These are phyloP conservation scores for Ophion slaviceki DNA, from an alignment of 2,888 invertebrate genomes.

Conservation along the genomic window DNA sequence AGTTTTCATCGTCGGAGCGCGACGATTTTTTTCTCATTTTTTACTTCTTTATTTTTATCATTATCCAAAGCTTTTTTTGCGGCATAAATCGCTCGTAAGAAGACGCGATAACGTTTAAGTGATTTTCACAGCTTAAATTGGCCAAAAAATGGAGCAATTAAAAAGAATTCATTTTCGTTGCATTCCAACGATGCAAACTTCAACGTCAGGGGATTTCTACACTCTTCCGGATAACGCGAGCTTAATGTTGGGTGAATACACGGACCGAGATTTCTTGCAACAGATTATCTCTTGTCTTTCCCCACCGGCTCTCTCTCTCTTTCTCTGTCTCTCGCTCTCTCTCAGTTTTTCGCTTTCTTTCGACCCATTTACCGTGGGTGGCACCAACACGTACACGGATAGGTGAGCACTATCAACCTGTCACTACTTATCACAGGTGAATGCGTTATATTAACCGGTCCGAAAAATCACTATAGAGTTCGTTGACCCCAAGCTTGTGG, in stretches of 20 bases:
- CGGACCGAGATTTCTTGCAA: constrained; percentile 45
- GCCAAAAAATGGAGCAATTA: too few relatives aligned
- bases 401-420: constrained; percentile 58
- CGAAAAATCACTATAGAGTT: constrained; percentile 55
- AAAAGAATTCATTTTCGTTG: too few relatives aligned
- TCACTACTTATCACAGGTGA: constrained; percentile 63
- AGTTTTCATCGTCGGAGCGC: too few relatives aligned
- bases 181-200: too few relatives aligned
- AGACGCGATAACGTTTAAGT: too few relatives aligned
- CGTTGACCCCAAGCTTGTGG: constrained; percentile 46
- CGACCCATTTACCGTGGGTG: constrained; percentile 50
- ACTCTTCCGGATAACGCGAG: not conserved
- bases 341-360: constrained; percentile 28
- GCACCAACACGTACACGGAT: constrained; percentile 27
- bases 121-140: too few relatives aligned
- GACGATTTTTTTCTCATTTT: too few relatives aligned
- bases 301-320: not conserved
- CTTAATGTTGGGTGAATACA: not conserved
- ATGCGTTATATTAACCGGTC: constrained; percentile 57
- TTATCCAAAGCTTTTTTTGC: too few relatives aligned
- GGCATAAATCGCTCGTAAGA: too few relatives aligned
- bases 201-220: not conserved
- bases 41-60: too few relatives aligned
- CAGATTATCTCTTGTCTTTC: constrained; percentile 17
- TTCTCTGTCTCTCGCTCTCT: constrained; percentile 19